Evolutionary conservation across 2,888 invertebrate genomes (phyloP).

Genomic region (Pollenia griseotomentosa): DNA sequence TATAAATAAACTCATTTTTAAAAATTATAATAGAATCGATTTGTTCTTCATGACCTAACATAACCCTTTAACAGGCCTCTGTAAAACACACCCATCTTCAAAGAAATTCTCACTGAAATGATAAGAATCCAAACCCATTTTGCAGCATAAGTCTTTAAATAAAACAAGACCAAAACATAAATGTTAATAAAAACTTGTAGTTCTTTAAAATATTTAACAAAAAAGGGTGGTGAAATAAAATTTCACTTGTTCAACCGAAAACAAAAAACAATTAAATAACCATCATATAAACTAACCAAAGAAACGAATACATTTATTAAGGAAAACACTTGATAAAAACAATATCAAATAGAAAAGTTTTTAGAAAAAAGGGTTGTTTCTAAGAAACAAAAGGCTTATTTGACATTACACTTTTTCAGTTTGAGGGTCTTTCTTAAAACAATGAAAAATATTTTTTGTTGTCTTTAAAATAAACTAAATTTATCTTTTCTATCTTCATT

Average conservation of each 20-base stretch:
- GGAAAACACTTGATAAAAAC: slow-evolving; percentile 17
- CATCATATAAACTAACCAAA: neutral
- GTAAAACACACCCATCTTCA: neutral
- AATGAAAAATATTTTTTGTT: slow-evolving; percentile 1
- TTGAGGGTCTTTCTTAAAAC: slow-evolving; percentile 11
- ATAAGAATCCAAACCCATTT: neutral
- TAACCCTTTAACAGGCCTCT: neutral
- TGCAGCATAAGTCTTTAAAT: neutral
- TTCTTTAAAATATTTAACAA: neutral
- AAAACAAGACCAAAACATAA: neutral
- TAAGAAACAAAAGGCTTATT: slow-evolving; percentile 22
- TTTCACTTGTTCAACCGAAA: slow-evolving; percentile 19
- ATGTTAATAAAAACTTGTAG: neutral
- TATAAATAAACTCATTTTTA: neutral
- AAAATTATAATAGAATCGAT: slow-evolving; percentile 40
- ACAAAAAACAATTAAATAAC: neutral
- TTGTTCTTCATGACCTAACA: slow-evolving; percentile 25
- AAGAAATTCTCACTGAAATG: neutral
- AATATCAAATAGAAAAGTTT: neutral
- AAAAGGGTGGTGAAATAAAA: slow-evolving; percentile 30
- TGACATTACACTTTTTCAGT: neutral
- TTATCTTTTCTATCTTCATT: slow-evolving; percentile 10
- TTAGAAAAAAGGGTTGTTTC: slow-evolving; percentile 23
- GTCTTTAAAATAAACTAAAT: slow-evolving; percentile 12
- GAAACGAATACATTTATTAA: neutral